Evolutionary conservation across 2,888 invertebrate genomes (phyloP), one percentile per base, ranked within the genome.

Genomic region (Trilocha varians): DNA sequence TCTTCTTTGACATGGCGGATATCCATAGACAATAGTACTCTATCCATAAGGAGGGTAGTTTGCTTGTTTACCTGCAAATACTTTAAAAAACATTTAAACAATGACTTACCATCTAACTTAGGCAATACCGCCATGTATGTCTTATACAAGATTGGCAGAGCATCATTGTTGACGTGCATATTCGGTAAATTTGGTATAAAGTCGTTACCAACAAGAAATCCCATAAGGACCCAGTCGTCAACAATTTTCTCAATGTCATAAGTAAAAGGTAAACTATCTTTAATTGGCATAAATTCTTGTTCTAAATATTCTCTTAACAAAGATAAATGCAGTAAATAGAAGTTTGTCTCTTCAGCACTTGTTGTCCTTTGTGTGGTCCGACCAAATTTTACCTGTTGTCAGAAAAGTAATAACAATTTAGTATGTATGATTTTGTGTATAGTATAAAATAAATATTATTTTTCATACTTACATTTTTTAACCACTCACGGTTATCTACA

Each of bases 141-240:
- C 59, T 90, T 89, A 78, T 97, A 98, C 34, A 99, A 84, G 47
- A 94, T 69, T 0, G 97, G 94, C 49, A 99, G 77, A 11, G 97
- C 96, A 62, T 96, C 96, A 62, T 94, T 93, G 53, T 91, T 90
- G 52, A 99, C 99, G 73, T 99, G 97, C 72, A 99, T 88, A 74
- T 97, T 92, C 2, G 99, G 99, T 50, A 99, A 87, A 84, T 98
- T 91, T 1, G 99, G 99, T 59, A 99, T 95, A 76, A 99, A 99
- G 78, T 99, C 99, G 69, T 99, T 99, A 49, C 99, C 99, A 9
- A 99, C 95, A 16, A 99, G 80, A 72, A 98, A 98, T 1, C 97
- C 96, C 96, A 99, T 96, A 13, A 99, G 75, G 17, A 99, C 93
- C 98, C 99, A 99, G 73, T 99, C 99, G 67, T 99, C 99, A 16